Conservation (phyloP, 2,888 invertebrate genomes). For the Helleia helle region DNA sequence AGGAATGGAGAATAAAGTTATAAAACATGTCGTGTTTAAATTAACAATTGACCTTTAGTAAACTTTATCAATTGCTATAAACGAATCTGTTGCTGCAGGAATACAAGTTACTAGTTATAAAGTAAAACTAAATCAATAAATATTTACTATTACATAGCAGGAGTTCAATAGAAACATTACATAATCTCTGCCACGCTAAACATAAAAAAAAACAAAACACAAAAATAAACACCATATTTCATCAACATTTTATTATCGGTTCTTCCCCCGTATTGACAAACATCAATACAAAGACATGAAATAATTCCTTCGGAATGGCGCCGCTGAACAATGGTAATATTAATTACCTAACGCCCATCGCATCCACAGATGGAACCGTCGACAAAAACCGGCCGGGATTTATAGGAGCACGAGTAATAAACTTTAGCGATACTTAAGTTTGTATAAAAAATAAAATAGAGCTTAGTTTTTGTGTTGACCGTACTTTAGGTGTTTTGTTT, state of each 20-base stretch:
- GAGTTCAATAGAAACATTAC: too few relatives aligned
- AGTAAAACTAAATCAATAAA: too few relatives aligned
- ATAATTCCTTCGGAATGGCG: background rate
- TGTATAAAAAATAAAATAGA: background rate
- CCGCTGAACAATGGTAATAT: constrained; percentile 22
- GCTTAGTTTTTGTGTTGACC: background rate
- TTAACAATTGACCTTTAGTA: too few relatives aligned
- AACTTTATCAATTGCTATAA: too few relatives aligned
- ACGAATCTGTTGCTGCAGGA: too few relatives aligned
- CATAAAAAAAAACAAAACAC: too few relatives aligned
- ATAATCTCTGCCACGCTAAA: too few relatives aligned
- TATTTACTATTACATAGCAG: too few relatives aligned
- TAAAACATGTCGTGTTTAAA: too few relatives aligned
- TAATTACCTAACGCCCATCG: constrained; percentile 40
- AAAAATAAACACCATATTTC: background rate
- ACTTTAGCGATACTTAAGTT: background rate
- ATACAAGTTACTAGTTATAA: too few relatives aligned
- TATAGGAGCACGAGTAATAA: background rate
- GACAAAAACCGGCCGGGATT: background rate
- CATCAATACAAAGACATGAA: background rate
- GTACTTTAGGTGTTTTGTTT: too few relatives aligned
- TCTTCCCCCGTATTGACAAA: background rate
- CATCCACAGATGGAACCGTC: background rate
- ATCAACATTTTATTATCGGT: background rate
- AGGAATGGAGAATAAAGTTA: too few relatives aligned